Percentiles rank a stretch among this genome's conserved stretches.
Evolutionary conservation across 2,888 invertebrate genomes (phyloP).

Genomic region (Diplazon laetatorius): DNA sequence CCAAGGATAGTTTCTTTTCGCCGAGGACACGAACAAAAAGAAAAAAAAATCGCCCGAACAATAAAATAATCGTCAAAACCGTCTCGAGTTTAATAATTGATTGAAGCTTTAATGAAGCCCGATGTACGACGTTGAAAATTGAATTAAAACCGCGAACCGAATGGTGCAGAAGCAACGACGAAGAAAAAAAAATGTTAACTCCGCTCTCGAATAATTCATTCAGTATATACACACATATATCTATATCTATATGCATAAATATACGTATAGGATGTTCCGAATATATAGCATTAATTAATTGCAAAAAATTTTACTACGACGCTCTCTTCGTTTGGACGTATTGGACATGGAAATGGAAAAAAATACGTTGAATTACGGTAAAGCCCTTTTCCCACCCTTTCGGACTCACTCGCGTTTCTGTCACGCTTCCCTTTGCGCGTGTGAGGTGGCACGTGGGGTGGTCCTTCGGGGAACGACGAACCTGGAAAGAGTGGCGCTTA

Average conservation of each 20-base stretch:
- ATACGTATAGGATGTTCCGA: too few species aligned
- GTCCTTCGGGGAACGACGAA: conserved; percentile 40
- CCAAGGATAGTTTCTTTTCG: background rate
- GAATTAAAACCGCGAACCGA: conserved; percentile 10
- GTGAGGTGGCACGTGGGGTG: conserved; percentile 23
- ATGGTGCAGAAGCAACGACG: conserved; percentile 8
- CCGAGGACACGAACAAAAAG: background rate
- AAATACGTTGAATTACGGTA: conserved; percentile 28
- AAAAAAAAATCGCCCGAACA: background rate
- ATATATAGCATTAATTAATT: conserved; percentile 58
- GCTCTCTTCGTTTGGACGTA: conserved; percentile 44
- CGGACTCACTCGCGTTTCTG: conserved; percentile 1
- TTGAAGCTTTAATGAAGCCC: conserved; percentile 58
- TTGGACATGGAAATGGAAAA: conserved; percentile 4
- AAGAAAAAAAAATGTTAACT: background rate
- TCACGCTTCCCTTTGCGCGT: conserved; percentile 3
- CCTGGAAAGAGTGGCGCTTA: conserved; percentile 46
- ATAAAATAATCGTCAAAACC: conserved; percentile 6
- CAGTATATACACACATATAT: conserved; percentile 28
- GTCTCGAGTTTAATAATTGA: conserved; percentile 54
- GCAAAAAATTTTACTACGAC: conserved; percentile 54
- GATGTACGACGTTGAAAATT: conserved; percentile 34
- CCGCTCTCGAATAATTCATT: conserved; percentile 37
- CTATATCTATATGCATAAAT: conserved; percentile 14
- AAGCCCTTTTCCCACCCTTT: conserved; percentile 14